Conservation (phyloP, 2,888 invertebrate species). For the Blomia tropicalis region DNA sequence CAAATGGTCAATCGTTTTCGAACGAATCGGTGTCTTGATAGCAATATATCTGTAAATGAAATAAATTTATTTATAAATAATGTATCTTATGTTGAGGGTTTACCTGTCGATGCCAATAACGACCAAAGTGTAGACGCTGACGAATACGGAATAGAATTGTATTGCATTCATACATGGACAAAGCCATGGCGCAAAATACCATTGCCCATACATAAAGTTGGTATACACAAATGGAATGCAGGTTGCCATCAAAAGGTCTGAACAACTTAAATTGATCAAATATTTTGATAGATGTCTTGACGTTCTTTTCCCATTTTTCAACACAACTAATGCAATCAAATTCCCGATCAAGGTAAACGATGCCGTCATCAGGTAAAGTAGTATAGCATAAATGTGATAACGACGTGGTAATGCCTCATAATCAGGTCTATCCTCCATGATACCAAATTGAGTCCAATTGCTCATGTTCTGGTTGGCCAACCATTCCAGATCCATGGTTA, state of each 20-base stretch:
- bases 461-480: background rate
- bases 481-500: slow-evolving; percentile 7
- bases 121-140: slow-evolving; percentile 14
- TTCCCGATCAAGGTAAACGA: background rate
- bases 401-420: slow-evolving; percentile 2
- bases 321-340: background rate
- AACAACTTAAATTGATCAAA: background rate
- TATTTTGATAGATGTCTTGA: slow-evolving; percentile 13
- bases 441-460: background rate
- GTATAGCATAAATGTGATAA: background rate
- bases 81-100: background rate
- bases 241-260: slow-evolving; percentile 13
- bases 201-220: slow-evolving; percentile 15
- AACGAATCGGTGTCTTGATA: background rate
- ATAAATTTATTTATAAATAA: background rate
- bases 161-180: background rate
- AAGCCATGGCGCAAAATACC: background rate
- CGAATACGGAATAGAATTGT: background rate
- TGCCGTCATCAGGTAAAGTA: slow-evolving; percentile 13
- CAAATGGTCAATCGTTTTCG: background rate
- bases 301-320: background rate
- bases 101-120: slow-evolving; percentile 18
- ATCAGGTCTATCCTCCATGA: background rate
- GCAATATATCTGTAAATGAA: slow-evolving; percentile 12
- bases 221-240: slow-evolving; percentile 18